Evolutionary conservation across 2,888 invertebrate genomes (phyloP).

Genomic region (Nymphalis urticae): DNA sequence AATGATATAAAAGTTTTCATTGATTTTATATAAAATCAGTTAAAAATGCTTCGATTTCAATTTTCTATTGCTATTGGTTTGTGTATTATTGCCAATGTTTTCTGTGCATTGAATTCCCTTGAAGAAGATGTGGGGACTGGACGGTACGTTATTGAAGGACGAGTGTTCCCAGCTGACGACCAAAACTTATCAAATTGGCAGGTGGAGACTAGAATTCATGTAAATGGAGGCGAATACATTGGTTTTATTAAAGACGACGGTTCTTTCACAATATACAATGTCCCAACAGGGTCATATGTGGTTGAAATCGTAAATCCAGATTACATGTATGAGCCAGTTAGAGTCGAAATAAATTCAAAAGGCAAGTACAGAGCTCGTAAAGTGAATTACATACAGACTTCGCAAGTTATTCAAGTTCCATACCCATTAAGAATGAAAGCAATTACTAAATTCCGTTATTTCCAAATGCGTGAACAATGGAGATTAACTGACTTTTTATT

Average conservation of each 20-base stretch:
- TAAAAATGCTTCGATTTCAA: constrained; percentile 30
- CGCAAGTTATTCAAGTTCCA: constrained; percentile 92
- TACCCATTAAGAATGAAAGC: constrained; percentile 96
- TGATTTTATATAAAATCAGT: neutral
- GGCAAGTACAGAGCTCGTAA: constrained; percentile 97
- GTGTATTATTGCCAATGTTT: constrained; percentile 38
- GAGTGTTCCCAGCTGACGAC: constrained; percentile 88
- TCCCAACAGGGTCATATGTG: constrained; percentile 96
- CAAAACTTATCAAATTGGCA: constrained; percentile 85
- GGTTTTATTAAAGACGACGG: constrained; percentile 96
- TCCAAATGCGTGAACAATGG: constrained; percentile 98
- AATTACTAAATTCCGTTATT: constrained; percentile 90
- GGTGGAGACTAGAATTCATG: constrained; percentile 87
- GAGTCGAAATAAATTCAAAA: constrained; percentile 98
- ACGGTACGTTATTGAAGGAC: constrained; percentile 89
- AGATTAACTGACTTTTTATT: constrained; percentile 97
- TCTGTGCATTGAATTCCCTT: constrained; percentile 52
- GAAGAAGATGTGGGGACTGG: constrained; percentile 76
- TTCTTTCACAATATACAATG: constrained; percentile 91
- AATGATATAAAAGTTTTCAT: neutral
- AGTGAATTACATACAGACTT: constrained; percentile 96
- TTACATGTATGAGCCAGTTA: constrained; percentile 94
- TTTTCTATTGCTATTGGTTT: constrained; percentile 18
- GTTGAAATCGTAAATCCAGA: constrained; percentile 95
- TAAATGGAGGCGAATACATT: constrained; percentile 94